Conservation (phyloP, 2,888 invertebrate genomes). For the Diogma glabrata region DNA sequence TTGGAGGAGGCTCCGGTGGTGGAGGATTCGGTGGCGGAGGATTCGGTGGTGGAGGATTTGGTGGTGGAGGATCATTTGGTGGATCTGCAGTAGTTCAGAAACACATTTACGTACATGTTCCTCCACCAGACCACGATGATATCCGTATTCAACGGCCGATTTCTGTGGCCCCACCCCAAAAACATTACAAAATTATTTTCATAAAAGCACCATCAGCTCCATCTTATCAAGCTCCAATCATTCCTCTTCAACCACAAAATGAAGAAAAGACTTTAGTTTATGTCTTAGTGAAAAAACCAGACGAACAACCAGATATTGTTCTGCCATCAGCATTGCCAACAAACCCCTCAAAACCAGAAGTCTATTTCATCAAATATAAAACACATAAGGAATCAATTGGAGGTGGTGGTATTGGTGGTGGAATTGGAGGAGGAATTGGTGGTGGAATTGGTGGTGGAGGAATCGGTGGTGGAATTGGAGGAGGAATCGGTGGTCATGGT, state of each 20-base stretch:
- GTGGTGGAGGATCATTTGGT: slow-evolving; percentile 30
- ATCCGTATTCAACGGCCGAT: slow-evolving; percentile 53
- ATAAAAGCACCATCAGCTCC: slow-evolving; percentile 82
- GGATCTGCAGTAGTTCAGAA: slow-evolving; percentile 55
- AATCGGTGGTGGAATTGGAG: slow-evolving; percentile 19
- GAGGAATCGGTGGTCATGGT: slow-evolving; percentile 18
- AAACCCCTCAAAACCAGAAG: slow-evolving; percentile 78
- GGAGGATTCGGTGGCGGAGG: slow-evolving; percentile 34
- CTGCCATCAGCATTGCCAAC: slow-evolving; percentile 69
- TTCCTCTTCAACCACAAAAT: slow-evolving; percentile 68
- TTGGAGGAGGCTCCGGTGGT: slow-evolving; percentile 25
- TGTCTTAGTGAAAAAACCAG: slow-evolving; percentile 79
- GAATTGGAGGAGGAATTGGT: slow-evolving; percentile 16
- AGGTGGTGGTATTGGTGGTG: slow-evolving; percentile 29
- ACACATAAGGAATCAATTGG: slow-evolving; percentile 28
- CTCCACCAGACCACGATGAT: slow-evolving; percentile 75
- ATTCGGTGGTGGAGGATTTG: slow-evolving; percentile 21
- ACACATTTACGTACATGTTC: slow-evolving; percentile 83
- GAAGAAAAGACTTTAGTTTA: slow-evolving; percentile 83
- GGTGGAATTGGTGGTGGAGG: slow-evolving; percentile 20
- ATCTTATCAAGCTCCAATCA: slow-evolving; percentile 68
- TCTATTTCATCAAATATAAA: slow-evolving; percentile 62
- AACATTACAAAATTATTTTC: slow-evolving; percentile 87
- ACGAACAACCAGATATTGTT: slow-evolving; percentile 68
- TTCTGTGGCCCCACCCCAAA: slow-evolving; percentile 61